Percentiles rank a stretch among this genome's conserved stretches.
phyloP scores from a whole-genome alignment of 2,113 vertebrate species.

The Sebastes schlegelii region DNA sequence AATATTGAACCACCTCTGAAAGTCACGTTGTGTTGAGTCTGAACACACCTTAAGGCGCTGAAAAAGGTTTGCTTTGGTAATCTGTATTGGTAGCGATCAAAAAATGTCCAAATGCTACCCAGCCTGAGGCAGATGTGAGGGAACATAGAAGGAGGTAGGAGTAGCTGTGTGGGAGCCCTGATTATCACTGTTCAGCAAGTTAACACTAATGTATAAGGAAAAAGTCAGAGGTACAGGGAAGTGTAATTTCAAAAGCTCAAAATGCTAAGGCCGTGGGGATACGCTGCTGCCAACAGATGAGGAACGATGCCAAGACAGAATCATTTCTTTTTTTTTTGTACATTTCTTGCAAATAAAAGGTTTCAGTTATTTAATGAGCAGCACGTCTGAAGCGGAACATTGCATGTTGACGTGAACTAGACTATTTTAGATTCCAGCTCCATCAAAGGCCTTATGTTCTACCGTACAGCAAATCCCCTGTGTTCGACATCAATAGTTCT shows the following conservation, averaged over 20 bases:
- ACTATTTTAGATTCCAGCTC: slow-evolving; percentile 48
- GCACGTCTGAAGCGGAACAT: slow-evolving; percentile 39
- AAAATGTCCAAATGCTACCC: not conserved
- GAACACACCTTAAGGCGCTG: not conserved
- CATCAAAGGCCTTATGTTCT: slow-evolving; percentile 52
- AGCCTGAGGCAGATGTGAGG: slow-evolving; percentile 12
- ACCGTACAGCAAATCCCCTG: slow-evolving; percentile 23
- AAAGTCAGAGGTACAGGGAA: slow-evolving; percentile 14
- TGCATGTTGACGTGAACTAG: slow-evolving; percentile 20
- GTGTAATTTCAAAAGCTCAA: slow-evolving; percentile 40
- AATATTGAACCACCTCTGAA: not conserved
- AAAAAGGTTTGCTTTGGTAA: not conserved
- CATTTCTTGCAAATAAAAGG: slow-evolving; percentile 25
- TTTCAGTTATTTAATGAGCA: slow-evolving; percentile 57
- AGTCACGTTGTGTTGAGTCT: no score
- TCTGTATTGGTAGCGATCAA: not conserved
- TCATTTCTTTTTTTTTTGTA: not conserved
- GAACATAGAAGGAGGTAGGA: not conserved
- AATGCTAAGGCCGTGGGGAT: slow-evolving; percentile 17
- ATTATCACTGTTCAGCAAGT: slow-evolving; percentile 9
- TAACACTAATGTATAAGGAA: not conserved
- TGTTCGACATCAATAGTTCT: slow-evolving; percentile 42
- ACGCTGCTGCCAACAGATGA: slow-evolving; percentile 18
- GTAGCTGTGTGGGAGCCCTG: slow-evolving; percentile 2
- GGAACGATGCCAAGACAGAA: slow-evolving; percentile 6